Base-by-base conservation (phyloP, 2,797 vertebrate species). In the Myoxocephalus aenaeus region DNA sequence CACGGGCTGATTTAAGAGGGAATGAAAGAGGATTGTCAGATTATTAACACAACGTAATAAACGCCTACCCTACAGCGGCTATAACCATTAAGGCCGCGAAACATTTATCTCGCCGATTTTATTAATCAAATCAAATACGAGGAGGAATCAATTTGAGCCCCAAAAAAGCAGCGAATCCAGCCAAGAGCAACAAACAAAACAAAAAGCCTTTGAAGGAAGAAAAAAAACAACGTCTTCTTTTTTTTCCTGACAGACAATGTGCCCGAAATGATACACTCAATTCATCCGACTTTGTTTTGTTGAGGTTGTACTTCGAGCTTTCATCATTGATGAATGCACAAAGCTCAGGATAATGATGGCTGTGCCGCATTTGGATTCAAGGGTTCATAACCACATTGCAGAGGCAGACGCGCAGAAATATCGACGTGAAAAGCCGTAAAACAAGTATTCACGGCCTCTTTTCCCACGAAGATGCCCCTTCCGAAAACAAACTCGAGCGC, bases 21-120 rank as follows among this genome's bases (percentile, higher is more conserved):
- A 81, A 83, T 79, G 72, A 81, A 83, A 90, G 78, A 75, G 82
- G 80, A 86, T 69, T 87, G 82, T 89, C 83, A 83, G 59, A 86
- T 86, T 87, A 90, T 88, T 88, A 92, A 84, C 85, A 82, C 77
- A 59, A 84, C 77, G 77, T 89, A 86, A 89, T 86, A 89, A 86
- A 83, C 27, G 59, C 77, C 87, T 74, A 53, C 73, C 85, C 87
- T 82, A 68, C 27, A 83, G 87, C 89, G 70, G 79, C 84, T 44
- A 66, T 51, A 84, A 81, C 88, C 74, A 89, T 90, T 87, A 89
- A 79, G 51, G 67, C 81, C 76, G 74, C 70, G 25, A 66, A 81
- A 80, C 70, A 85, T 90, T 91, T 83, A 90, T 86, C 73, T 87
- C 61, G 50, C 53, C 3, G 51, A 50, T 73, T 82, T 80, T 74